Base-by-base conservation (phyloP, 2,113 vertebrate genomes). In the Lophius piscatorius region DNA sequence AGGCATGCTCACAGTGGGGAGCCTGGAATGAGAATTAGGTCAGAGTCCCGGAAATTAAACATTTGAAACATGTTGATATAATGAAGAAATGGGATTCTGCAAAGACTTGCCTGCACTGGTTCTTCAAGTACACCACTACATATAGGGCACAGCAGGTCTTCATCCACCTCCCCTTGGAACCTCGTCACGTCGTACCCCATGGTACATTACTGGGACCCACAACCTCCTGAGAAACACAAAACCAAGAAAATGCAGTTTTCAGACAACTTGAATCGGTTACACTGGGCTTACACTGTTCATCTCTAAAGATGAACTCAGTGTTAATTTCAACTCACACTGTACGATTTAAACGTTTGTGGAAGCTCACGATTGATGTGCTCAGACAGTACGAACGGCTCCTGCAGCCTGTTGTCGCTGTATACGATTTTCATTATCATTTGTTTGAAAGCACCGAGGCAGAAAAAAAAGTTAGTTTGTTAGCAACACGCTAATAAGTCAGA, bases 131-230 rank as follows among this genome's bases (percentile, higher is more conserved):
- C 96, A 74, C 96, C 96, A 50, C 97, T 98, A 89, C 97, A 99
- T 84, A 99, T 99, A 60, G 97, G 97, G 84, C 97, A 99, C 55
- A 98, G 93, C 65, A 99, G 93, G 84, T 99, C 97, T 91, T 99
- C 96, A 38, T 99, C 97, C 82, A 98, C 96, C 80, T 98, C 97
- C 85, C 97, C 97, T 92, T 96, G 95, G 87, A 99, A 99, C 63
- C 96, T 94, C 42, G 94, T 93, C 83, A 99, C 91, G 92, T 98
- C 96, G 91, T 98, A 99, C 93, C 97, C 97, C 96, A 99, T 99
- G 87, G 95, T 95, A 96, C 95, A 94, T 96, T 88, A 94, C 95
- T 81, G 86, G 82, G 52, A 87, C 91, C 69, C 87, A 45, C 63
- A 81, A 57, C 87, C 71, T 85, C 91, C 95, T 95, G 78, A 16